Percentiles rank a stretch among this genome's conserved stretches.
These are phyloP conservation scores for Valencia hispanica DNA, from an alignment of 2,797 vertebrate genomes.

Conservation along the genomic window DNA sequence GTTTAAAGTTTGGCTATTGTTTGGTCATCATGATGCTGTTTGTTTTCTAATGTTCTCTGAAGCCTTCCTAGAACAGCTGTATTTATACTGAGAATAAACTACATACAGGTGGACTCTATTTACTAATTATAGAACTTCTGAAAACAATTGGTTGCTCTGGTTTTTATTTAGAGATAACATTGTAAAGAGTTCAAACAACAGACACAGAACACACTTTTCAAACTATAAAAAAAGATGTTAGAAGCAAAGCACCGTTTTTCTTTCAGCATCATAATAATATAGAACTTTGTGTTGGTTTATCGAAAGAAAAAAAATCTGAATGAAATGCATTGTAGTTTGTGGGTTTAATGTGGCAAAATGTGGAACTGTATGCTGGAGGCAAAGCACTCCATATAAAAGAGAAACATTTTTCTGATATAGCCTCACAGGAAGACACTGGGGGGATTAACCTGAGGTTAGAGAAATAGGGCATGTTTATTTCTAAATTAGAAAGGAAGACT, in stretches of 20 bases:
- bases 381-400: slow-evolving; percentile 7
- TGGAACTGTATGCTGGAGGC: slow-evolving; percentile 13
- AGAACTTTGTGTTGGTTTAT: background rate
- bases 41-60: background rate
- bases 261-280: background rate
- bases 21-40: background rate
- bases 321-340: background rate
- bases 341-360: background rate
- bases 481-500: slow-evolving; percentile 12
- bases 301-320: background rate
- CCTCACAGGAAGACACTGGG: slow-evolving; percentile 6
- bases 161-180: background rate
- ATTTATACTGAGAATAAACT: background rate
- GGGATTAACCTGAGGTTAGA: slow-evolving; percentile 15
- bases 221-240: background rate
- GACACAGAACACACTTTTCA: background rate
- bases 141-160: background rate
- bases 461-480: background rate
- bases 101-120: background rate
- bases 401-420: slow-evolving; percentile 29
- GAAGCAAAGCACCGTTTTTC: background rate
- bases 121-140: background rate
- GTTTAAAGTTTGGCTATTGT: background rate
- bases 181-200: background rate
- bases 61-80: background rate